These are phyloP conservation scores for Muschampia staudingeri DNA, from an alignment of 2,888 invertebrate genomes.

Conservation along the genomic window DNA sequence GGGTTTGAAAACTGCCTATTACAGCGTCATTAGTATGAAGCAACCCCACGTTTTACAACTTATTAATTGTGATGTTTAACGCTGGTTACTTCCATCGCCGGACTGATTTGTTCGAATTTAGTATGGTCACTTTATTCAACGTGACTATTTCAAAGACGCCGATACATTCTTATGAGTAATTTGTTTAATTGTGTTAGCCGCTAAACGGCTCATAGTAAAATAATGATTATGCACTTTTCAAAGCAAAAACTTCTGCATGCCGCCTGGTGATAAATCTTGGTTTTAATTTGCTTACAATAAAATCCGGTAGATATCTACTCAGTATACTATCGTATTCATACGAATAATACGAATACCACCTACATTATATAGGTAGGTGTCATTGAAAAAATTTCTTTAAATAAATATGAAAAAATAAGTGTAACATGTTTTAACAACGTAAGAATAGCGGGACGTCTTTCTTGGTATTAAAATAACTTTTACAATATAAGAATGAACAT, in stretches of 20 bases:
- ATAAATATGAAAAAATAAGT: too few species aligned
- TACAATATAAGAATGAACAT: too few species aligned
- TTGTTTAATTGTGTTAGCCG: conserved; percentile 37
- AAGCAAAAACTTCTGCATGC: not conserved
- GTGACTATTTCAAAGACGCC: conserved; percentile 41
- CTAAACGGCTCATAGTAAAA: conserved; percentile 35
- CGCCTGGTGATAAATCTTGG: conserved; percentile 17
- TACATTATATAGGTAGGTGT: too few species aligned
- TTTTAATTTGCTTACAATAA: conserved; percentile 41
- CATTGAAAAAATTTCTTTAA: too few species aligned
- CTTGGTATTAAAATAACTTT: too few species aligned
- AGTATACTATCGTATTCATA: not conserved
- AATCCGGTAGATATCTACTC: conserved; percentile 18
- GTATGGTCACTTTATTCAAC: conserved; percentile 30
- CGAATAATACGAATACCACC: not conserved
- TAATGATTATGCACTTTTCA: conserved; percentile 27
- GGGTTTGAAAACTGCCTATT: conserved; percentile 80
- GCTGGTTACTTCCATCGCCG: conserved; percentile 49
- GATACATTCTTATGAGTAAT: conserved; percentile 37
- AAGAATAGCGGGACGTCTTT: too few species aligned
- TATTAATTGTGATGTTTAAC: conserved; percentile 86
- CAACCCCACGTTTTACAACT: conserved; percentile 83
- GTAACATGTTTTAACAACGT: too few species aligned
- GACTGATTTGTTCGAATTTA: conserved; percentile 42
- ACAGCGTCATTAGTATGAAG: conserved; percentile 81